Conservation (phyloP, 2,113 vertebrate genomes). For the Petroica traversi region DNA sequence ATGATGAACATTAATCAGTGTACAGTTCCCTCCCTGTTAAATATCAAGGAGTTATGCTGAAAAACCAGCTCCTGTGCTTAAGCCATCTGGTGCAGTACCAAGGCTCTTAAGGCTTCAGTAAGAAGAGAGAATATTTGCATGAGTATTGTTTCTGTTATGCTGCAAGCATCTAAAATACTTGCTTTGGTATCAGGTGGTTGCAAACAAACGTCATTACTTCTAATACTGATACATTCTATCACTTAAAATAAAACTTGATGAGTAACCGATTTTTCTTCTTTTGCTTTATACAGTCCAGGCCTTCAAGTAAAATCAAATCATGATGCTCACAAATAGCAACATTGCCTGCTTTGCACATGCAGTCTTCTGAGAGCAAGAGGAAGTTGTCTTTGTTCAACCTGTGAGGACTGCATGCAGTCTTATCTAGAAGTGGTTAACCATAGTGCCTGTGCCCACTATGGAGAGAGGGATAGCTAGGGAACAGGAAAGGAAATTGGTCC, state of each 20-base stretch:
- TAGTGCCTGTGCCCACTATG: background rate
- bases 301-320: background rate
- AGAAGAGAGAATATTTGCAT: slow-evolving; percentile 54
- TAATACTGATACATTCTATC: slow-evolving; percentile 46
- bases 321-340: background rate
- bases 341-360: background rate
- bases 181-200: slow-evolving; percentile 43
- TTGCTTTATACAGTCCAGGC: background rate
- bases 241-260: slow-evolving; percentile 67
- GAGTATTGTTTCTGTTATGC: slow-evolving; percentile 50
- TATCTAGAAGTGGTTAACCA: background rate
- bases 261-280: slow-evolving; percentile 25
- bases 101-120: background rate
- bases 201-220: slow-evolving; percentile 31
- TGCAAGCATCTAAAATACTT: slow-evolving; percentile 29
- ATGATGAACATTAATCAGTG: background rate
- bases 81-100: background rate
- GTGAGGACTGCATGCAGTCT: background rate
- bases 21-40: background rate
- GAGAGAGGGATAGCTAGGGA: background rate
- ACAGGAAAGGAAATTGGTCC: background rate
- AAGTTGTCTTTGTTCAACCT: background rate
- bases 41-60: background rate
- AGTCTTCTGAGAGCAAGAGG: background rate
- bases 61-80: background rate